phyloP scores from a whole-genome alignment of 2,113 vertebrate genomes.

The Motacilla alba region DNA sequence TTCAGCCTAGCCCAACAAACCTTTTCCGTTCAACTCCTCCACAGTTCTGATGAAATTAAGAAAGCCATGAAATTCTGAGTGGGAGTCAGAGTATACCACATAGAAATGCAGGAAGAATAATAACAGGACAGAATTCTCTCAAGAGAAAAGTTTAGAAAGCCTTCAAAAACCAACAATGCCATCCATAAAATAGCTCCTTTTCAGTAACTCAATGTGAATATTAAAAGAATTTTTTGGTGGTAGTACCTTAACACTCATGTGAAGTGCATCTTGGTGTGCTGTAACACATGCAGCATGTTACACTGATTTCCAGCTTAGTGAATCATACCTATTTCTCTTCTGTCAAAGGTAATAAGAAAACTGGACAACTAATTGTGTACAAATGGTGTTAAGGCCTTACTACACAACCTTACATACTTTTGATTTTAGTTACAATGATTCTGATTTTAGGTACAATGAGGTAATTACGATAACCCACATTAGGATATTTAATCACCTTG shows the following conservation, averaged over 20 bases:
- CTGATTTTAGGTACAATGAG: not conserved
- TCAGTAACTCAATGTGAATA: not conserved
- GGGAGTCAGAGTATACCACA: fast-evolving
- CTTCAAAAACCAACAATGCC: not conserved
- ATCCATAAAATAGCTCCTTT: not conserved
- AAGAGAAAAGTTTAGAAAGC: not conserved
- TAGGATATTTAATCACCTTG: not conserved
- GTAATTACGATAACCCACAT: not conserved
- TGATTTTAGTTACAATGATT: not conserved
- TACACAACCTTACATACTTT: not conserved
- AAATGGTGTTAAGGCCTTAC: not conserved
- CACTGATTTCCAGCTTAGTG: not conserved
- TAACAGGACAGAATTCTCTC: not conserved
- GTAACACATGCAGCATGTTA: not conserved
- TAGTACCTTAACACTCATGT: not conserved
- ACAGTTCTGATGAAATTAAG: not conserved
- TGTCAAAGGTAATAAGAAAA: not conserved
- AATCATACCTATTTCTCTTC: not conserved
- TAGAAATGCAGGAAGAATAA: not conserved
- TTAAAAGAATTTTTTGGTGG: not conserved
- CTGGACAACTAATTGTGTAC: not conserved
- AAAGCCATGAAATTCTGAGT: not conserved
- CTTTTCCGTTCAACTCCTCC: not conserved
- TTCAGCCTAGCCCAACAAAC: not conserved
- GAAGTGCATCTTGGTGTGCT: not conserved